phyloP scores from a whole-genome alignment of 1,140 invertebrate genomes.

The Homalodisca vitripennis region DNA sequence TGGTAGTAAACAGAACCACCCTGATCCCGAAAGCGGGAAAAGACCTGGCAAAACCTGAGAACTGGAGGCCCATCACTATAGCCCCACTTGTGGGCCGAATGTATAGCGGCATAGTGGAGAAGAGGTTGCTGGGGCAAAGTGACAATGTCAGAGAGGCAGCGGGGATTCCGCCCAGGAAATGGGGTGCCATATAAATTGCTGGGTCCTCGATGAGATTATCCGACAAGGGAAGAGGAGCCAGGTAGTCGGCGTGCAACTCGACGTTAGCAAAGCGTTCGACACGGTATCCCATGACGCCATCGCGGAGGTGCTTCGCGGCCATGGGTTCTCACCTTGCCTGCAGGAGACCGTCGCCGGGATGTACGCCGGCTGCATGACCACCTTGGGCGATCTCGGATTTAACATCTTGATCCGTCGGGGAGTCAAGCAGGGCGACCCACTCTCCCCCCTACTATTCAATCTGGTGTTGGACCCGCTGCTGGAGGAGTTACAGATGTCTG shows the following conservation, averaged over 20 bases:
- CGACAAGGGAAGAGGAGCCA: constrained; percentile 12
- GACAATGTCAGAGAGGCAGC: constrained; percentile 31
- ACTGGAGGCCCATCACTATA: constrained; percentile 43
- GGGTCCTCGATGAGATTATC: constrained; percentile 24
- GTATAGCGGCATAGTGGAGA: constrained; percentile 26
- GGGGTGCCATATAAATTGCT: constrained; percentile 34
- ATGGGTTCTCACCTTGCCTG: background rate
- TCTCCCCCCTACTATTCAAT: too few species aligned
- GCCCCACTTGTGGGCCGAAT: constrained; percentile 34
- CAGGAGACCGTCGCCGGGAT: background rate
- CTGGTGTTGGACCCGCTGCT: too few species aligned
- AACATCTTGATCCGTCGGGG: too few species aligned
- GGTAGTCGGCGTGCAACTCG: constrained; percentile 34
- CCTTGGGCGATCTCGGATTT: too few species aligned
- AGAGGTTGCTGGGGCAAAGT: background rate
- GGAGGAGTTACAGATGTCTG: too few species aligned
- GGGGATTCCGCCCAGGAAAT: constrained; percentile 37
- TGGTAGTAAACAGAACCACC: constrained; percentile 38
- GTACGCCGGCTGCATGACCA: too few species aligned
- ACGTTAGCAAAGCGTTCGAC: too few species aligned
- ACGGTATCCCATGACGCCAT: constrained; percentile 45
- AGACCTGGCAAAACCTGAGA: background rate
- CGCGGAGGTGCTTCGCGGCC: background rate
- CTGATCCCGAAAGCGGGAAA: constrained; percentile 41
- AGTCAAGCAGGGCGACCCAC: too few species aligned